These are phyloP conservation scores for Porites divaricata DNA, from an alignment of 92 coral and sea anemone genomes.

Conservation along the genomic window DNA sequence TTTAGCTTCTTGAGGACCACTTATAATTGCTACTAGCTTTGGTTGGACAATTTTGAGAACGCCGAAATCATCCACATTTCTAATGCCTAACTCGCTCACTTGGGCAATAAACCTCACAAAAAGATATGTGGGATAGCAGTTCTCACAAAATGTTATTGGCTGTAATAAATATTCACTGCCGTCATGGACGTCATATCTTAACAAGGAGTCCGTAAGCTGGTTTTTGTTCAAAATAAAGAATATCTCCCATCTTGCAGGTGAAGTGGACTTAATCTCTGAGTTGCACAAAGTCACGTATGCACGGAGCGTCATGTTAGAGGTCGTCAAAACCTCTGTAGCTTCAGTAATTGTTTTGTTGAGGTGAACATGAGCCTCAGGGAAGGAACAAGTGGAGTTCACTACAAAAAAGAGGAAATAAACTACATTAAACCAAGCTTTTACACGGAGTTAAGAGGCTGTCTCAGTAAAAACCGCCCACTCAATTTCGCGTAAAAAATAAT, in stretches of 20 bases:
- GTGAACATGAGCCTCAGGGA: conserved; percentile 38
- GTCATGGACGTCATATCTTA: not conserved
- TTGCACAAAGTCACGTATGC: not conserved
- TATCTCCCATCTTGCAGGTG: conserved; percentile 8
- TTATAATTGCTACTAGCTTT: conserved; percentile 29
- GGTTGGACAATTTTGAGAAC: conserved; percentile 22
- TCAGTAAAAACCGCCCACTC: too few relatives aligned
- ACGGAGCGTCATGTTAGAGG: not conserved
- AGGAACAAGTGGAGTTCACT: conserved; percentile 39
- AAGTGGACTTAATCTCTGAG: not conserved
- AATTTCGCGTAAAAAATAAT: too few relatives aligned
- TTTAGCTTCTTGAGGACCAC: conserved; percentile 21
- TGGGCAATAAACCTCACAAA: not conserved
- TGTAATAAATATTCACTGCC: not conserved
- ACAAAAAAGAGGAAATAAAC: not conserved
- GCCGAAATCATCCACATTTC: conserved; percentile 10
- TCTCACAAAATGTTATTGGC: conserved; percentile 16
- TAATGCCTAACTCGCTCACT: not conserved
- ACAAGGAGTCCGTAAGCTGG: not conserved
- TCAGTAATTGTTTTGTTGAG: not conserved
- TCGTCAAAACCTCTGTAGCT: conserved; percentile 28
- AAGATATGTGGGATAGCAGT: conserved; percentile 12
- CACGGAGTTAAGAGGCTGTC: too few relatives aligned
- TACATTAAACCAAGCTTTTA: too few relatives aligned
- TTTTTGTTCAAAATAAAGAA: not conserved